Percentiles rank a stretch among this genome's conserved stretches.
Evolutionary conservation across 1,140 invertebrate genomes (phyloP).

Genomic region (Brachionus calyciflorus): DNA sequence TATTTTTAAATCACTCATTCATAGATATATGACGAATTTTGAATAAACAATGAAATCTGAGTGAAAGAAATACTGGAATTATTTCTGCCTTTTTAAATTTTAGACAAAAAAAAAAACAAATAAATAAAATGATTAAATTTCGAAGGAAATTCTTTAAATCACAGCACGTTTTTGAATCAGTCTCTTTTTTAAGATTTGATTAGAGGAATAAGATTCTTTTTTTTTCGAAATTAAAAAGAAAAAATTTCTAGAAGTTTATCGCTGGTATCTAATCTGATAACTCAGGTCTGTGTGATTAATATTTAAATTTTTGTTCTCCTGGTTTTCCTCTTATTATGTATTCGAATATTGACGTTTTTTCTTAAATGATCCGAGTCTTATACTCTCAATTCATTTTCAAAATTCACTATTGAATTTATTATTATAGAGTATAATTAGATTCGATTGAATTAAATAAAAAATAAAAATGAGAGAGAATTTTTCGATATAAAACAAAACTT

Average conservation of each 20-base stretch:
- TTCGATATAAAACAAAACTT: constrained; percentile 26
- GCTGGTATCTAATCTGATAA: too few relatives aligned
- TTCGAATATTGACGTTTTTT: not conserved
- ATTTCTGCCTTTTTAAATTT: not conserved
- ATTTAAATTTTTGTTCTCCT: constrained; percentile 11
- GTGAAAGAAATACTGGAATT: not conserved
- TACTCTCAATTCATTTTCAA: not conserved
- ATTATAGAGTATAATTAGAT: constrained; percentile 30
- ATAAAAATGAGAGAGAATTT: too few relatives aligned
- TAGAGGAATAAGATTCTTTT: too few relatives aligned
- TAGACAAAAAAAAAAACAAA: too few relatives aligned
- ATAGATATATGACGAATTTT: not conserved
- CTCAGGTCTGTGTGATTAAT: not conserved
- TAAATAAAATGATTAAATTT: too few relatives aligned
- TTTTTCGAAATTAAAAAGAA: too few relatives aligned
- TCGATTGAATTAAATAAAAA: constrained; percentile 41
- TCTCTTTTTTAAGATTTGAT: not conserved
- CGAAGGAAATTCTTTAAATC: not conserved
- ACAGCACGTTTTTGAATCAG: not conserved
- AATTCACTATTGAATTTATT: constrained; percentile 30
- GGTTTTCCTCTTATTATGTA: constrained; percentile 17
- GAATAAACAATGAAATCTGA: not conserved
- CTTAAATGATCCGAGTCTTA: too few relatives aligned
- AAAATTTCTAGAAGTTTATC: too few relatives aligned
- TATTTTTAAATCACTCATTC: too few relatives aligned